Evolutionary conservation across 2,797 vertebrate genomes (phyloP), one percentile per base, ranked within the genome.

Genomic region (Catamblyrhynchus diadema): DNA sequence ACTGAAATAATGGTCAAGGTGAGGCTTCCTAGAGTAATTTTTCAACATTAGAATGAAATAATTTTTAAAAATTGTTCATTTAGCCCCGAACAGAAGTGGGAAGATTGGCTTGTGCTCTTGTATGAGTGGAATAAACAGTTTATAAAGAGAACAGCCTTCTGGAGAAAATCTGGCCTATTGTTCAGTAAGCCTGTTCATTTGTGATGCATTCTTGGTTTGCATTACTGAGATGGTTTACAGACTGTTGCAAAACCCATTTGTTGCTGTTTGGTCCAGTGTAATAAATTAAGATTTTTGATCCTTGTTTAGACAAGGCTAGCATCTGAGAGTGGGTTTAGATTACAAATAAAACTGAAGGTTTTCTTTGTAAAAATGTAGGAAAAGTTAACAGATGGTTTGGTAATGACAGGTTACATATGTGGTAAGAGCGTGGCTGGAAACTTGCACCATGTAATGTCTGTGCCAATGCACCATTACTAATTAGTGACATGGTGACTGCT

Each of bases 361-460:
- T 77, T 78, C 24, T 57, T 59, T 60, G 22, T 64, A n/a, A 83
- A 70, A 48, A 24, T 45, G 7, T n/a, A 39, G 80, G 30, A 62
- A 51, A 19, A 70, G 47, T 50, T 71, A 71, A 45, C 41, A 60
- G 73, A 30, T 69, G 30, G 12, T 32, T 87, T 1, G 2, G 48
- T 51, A 73, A 41, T 22, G 23, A 11, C 9, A 45, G 28, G 20
- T 54, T 70, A 37, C 28, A 19, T 56, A 14, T 33, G 24, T 53
- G 37, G 17, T 47, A 47, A 66, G 19, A 42, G 9, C 10, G 21
- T 57, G 35, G 14, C 67, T 75, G 44, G 23, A 60, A 69, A 37
- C 8, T 39, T 70, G 13, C 20, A 41, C 54, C 7, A 27, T 0
- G 0, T 30, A 19, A 24, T 64, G 23, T 66, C 35, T 71, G 1